Conservation (phyloP, 2,797 vertebrate species). For the Pangasius sanitwongsei region DNA sequence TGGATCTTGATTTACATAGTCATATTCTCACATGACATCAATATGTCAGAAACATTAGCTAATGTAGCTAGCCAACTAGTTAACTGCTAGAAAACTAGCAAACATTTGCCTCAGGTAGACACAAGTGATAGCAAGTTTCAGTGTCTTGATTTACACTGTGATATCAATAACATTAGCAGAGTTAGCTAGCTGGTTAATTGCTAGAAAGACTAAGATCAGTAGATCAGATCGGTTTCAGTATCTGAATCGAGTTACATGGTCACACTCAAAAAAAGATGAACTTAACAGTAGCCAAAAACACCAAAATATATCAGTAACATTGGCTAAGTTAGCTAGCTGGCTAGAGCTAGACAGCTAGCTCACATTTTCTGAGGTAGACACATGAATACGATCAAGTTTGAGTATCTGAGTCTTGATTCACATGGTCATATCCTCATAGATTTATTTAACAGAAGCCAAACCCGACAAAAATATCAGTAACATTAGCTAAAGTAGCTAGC, state of each 20-base stretch:
- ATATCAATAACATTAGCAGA: background rate
- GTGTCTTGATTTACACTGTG: background rate
- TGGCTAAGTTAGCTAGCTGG: background rate
- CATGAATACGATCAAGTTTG: background rate
- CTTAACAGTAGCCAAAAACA: background rate
- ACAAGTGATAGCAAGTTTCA: background rate
- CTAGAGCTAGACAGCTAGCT: background rate
- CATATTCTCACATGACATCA: background rate
- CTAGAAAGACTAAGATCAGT: background rate
- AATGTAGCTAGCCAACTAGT: background rate
- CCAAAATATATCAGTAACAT: background rate
- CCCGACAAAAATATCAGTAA: background rate
- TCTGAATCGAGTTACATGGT: background rate
- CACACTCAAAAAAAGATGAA: background rate
- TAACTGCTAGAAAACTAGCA: background rate
- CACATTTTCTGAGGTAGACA: background rate
- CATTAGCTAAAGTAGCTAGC: background rate
- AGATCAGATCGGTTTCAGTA: background rate
- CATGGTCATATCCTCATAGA: background rate
- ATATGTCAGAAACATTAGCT: background rate
- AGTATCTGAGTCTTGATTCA: background rate
- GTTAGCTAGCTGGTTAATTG: background rate
- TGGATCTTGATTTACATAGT: background rate
- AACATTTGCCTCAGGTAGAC: background rate
- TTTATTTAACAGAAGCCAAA: constrained; percentile 9